Base-by-base conservation (phyloP, 2,888 invertebrate genomes). In the Leistus spinibarbis region DNA sequence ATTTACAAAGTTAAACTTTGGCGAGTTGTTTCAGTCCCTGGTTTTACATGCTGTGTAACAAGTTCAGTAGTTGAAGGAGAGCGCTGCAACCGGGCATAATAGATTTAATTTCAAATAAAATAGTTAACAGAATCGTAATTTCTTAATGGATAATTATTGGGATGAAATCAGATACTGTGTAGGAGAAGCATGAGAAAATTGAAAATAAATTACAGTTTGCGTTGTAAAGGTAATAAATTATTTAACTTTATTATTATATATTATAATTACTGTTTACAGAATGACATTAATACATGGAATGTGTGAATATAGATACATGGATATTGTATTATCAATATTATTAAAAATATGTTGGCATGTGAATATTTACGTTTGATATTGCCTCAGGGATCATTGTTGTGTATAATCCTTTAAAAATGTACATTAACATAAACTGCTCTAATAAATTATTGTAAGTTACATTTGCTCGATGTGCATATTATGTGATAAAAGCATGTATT, bases 371-470 rank as follows among this genome's bases (percentile, higher is more conserved):
- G 75, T 75, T 69, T 54, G 63, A 54, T 68, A 74, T 68, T 69
- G 75, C 75, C 75, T 75, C 75, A 75, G 75, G 75, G 75, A 75
- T 68, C 24, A 63, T 40, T 69, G 75, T 75, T 69, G 75, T 75
- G 54, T 68, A 69, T 69, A 54, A 75, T 67, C 20, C 67, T 66
- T 73, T 66, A 40, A 67, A 67, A 73, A 54, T 75, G 75, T 75
- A 75, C 69, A 75, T 75, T 75, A 63, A 67, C 40, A 66, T 67
- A 73, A 63, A 75, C 56, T 68, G 62, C 68, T 75, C 69, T 69
- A 75, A 75, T 75, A 75, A 68, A 75, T 75, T 75, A 75, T 75
- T 75, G 63, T 75, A 73, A 73, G 73, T 73, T 73, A 67, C 60
- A 60, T 54, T 71, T 54, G 23, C 65, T 54, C 71, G 64, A 56